Conservation (phyloP, 2,888 invertebrate genomes). For the Pollenia amentaria region DNA sequence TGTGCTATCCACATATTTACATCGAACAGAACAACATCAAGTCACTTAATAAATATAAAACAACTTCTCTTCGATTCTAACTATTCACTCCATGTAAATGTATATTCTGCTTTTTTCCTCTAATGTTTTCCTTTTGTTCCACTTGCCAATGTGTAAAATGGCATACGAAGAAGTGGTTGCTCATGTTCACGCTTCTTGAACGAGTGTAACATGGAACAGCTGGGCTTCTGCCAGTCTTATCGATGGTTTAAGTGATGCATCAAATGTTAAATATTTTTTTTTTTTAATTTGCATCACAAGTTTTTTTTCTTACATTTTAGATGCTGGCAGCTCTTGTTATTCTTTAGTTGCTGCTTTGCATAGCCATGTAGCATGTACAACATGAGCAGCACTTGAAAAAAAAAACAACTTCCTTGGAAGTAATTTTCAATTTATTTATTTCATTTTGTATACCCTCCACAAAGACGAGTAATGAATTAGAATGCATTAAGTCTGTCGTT, state of each 20-base stretch:
- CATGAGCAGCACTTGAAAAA: neutral
- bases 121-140: neutral
- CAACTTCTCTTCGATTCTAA: neutral
- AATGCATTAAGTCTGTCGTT: too few relatives aligned
- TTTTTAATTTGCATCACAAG: slow-evolving; percentile 29
- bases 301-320: neutral
- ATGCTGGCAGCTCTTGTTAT: neutral
- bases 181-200: slow-evolving; percentile 46
- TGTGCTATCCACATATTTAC: neutral
- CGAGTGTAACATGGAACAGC: slow-evolving; percentile 51
- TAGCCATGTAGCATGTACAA: slow-evolving; percentile 22
- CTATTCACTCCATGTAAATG: neutral
- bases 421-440: slow-evolving; percentile 49
- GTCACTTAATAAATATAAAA: slow-evolving; percentile 15
- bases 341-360: slow-evolving; percentile 37
- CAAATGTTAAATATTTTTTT: slow-evolving; percentile 27
- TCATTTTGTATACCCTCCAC: neutral
- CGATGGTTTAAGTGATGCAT: slow-evolving; percentile 47
- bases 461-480: too few relatives aligned
- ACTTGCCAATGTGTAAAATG: slow-evolving; percentile 19
- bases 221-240: slow-evolving; percentile 55
- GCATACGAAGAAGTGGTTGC: slow-evolving; percentile 43
- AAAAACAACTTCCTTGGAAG: slow-evolving; percentile 51
- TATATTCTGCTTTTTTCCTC: neutral
- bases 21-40: neutral